Evolutionary conservation across 2,797 vertebrate species (phyloP).

Genomic region (Chrysocyon brachyurus): DNA sequence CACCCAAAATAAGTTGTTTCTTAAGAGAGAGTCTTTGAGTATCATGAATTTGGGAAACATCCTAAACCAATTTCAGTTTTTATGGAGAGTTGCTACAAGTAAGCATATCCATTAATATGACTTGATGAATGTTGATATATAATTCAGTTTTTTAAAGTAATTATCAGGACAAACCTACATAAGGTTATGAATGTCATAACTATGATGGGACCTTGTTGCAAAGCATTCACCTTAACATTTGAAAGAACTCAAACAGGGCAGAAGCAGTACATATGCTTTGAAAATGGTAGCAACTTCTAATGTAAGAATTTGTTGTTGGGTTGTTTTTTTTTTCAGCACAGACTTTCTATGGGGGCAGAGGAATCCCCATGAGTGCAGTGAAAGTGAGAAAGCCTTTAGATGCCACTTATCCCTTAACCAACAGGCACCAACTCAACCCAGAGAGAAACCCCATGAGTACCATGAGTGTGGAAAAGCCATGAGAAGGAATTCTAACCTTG

Average conservation of each 20-base stretch:
- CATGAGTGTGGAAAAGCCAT: not conserved
- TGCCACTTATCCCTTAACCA: not conserved
- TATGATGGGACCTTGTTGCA: not conserved
- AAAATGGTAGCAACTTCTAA: not conserved
- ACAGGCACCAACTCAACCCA: not conserved
- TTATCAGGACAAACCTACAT: not conserved
- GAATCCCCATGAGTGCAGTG: not conserved
- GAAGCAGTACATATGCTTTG: not conserved
- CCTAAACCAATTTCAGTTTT: not conserved
- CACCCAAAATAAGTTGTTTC: not conserved
- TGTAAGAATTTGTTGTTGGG: not conserved
- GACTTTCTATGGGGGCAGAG: not conserved
- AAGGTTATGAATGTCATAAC: not conserved
- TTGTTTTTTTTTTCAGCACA: not conserved
- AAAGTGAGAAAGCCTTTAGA: slow-evolving; percentile 14
- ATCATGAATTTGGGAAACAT: not conserved
- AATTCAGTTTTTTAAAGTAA: not conserved
- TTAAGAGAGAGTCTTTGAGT: not conserved
- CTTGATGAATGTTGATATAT: not conserved
- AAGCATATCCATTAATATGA: not conserved
- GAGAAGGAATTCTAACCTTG: not conserved
- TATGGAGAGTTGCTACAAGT: not conserved
- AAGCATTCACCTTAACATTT: not conserved
- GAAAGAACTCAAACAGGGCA: not conserved
- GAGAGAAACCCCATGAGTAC: not conserved